Evolutionary conservation across 2,888 invertebrate species (phyloP).

Genomic region (Cephus pygmeus): DNA sequence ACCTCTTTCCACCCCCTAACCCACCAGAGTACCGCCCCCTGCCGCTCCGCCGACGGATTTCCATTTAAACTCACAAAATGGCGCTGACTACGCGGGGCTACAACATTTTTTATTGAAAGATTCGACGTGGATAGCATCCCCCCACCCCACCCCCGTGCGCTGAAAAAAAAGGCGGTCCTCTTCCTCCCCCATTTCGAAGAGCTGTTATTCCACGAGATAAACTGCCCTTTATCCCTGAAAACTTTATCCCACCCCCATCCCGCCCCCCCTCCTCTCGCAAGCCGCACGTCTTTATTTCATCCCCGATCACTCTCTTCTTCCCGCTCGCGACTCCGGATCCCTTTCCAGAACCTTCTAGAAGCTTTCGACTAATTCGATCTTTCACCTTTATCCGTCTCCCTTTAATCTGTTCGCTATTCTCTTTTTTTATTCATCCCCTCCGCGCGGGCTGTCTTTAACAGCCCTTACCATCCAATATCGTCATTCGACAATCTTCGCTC

Average conservation of each 20-base stretch:
- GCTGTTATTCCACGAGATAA: slow-evolving; percentile 55
- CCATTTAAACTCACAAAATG: slow-evolving; percentile 67
- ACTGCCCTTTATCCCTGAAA: slow-evolving; percentile 51
- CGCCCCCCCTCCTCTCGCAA: slow-evolving; percentile 18
- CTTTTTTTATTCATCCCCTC: not conserved
- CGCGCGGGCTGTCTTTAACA: not conserved
- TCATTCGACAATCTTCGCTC: not conserved
- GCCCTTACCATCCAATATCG: not conserved
- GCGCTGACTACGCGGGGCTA: slow-evolving; percentile 63
- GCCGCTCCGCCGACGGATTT: slow-evolving; percentile 51
- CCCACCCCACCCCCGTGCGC: slow-evolving; percentile 14
- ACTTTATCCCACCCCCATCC: slow-evolving; percentile 31
- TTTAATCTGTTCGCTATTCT: not conserved
- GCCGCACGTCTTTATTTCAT: slow-evolving; percentile 34
- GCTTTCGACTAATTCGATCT: not conserved
- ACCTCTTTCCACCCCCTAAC: slow-evolving; percentile 35
- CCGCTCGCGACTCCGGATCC: not conserved
- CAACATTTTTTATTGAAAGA: slow-evolving; percentile 67
- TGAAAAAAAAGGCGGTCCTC: slow-evolving; percentile 26
- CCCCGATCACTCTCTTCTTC: slow-evolving; percentile 12
- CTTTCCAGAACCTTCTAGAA: not conserved
- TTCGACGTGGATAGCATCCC: slow-evolving; percentile 59
- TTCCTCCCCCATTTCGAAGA: slow-evolving; percentile 7
- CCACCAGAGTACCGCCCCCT: slow-evolving; percentile 37
- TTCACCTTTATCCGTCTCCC: not conserved